phyloP scores from a whole-genome alignment of 1,140 invertebrate genomes.

The Caerostris darwini region DNA sequence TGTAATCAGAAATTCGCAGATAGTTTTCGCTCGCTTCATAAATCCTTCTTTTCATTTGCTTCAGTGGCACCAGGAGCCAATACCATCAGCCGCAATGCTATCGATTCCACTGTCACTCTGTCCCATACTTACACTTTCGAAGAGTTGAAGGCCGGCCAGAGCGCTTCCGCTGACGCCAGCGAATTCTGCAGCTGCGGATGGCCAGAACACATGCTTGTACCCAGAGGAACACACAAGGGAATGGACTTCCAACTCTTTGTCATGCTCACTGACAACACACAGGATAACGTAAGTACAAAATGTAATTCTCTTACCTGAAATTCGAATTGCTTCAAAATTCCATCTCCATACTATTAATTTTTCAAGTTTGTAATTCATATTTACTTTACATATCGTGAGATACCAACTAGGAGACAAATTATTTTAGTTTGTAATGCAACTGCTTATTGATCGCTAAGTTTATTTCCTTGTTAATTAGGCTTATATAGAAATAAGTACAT shows the following conservation, averaged over 20 bases:
- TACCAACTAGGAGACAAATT: not conserved
- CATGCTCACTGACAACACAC: constrained; percentile 81
- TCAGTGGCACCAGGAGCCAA: constrained; percentile 86
- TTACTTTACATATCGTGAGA: not conserved
- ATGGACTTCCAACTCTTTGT: constrained; percentile 87
- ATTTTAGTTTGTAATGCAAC: not conserved
- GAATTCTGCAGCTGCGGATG: constrained; percentile 90
- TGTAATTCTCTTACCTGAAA: too few relatives aligned
- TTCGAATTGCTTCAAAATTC: too few relatives aligned
- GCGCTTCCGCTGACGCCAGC: constrained; percentile 73
- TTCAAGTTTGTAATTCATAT: not conserved
- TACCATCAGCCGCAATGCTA: constrained; percentile 85
- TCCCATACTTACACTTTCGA: constrained; percentile 86
- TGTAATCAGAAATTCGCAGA: too few relatives aligned
- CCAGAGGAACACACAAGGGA: constrained; percentile 88
- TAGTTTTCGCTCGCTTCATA: not conserved
- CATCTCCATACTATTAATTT: too few relatives aligned
- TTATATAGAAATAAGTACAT: too few relatives aligned
- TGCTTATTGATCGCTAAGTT: not conserved
- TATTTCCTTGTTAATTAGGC: too few relatives aligned
- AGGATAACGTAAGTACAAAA: constrained; percentile 84
- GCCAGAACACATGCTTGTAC: constrained; percentile 92
- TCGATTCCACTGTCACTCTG: constrained; percentile 88
- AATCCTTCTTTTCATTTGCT: not conserved
- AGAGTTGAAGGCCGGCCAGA: constrained; percentile 81